Conservation (phyloP, 2,888 invertebrate species). For the Helleia helle region DNA sequence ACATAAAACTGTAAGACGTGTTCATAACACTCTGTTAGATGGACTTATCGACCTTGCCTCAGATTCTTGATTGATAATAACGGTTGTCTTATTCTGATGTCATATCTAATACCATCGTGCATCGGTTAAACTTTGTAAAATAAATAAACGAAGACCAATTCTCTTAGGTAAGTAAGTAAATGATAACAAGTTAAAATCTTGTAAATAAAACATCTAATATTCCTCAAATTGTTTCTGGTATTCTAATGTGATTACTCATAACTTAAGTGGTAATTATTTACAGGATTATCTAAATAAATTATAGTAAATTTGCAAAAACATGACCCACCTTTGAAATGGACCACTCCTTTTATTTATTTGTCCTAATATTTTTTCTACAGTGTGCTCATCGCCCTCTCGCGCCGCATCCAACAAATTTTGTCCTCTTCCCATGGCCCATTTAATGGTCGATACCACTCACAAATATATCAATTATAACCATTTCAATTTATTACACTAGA, state of each 20-base stretch:
- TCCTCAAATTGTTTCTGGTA: no score
- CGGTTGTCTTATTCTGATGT: background rate
- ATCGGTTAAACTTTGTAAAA: background rate
- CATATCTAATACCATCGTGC: background rate
- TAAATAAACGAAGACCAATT: background rate
- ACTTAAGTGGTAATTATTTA: background rate
- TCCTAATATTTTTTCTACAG: constrained; percentile 92
- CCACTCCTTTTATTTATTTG: constrained; percentile 94
- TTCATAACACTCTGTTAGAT: no score
- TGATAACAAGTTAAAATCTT: constrained; percentile 40
- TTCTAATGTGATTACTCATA: no score
- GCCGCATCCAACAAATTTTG: constrained; percentile 97
- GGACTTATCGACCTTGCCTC: constrained; percentile 23
- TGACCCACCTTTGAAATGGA: constrained; percentile 90
- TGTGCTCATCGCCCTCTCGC: constrained; percentile 90
- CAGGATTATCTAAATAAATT: constrained; percentile 3
- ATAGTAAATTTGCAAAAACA: constrained; percentile 29
- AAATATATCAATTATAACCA: constrained; percentile 64
- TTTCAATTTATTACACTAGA: constrained; percentile 68
- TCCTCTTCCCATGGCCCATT: constrained; percentile 92
- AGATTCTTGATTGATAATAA: constrained; percentile 19
- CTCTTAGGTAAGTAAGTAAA: constrained; percentile 14
- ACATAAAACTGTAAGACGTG: no score
- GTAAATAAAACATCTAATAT: constrained; percentile 12
- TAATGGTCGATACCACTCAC: constrained; percentile 51